Percentiles rank a stretch among this genome's conserved stretches.
Conservation (phyloP, 2,888 invertebrate species). For the Lithophane leautieri region DNA sequence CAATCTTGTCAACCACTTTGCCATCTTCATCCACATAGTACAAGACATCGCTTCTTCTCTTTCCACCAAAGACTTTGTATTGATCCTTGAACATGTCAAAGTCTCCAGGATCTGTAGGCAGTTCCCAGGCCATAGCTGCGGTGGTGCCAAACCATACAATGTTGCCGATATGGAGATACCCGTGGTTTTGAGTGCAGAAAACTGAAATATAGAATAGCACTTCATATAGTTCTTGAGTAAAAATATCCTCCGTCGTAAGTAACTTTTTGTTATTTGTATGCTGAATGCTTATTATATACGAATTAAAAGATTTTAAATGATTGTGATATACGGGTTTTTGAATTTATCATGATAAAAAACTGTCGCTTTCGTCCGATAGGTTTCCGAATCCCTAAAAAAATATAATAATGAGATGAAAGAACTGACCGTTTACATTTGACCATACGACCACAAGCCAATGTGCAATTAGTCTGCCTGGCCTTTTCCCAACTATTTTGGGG, state of each 20-base stretch:
- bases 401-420: neutral
- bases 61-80: constrained; percentile 67
- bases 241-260: neutral
- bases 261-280: neutral
- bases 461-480: too few species aligned
- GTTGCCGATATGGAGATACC: constrained; percentile 90
- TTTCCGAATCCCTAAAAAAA: neutral
- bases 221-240: neutral
- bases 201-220: constrained; percentile 79
- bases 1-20: constrained; percentile 78
- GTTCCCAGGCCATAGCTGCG: constrained; percentile 94
- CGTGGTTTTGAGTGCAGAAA: constrained; percentile 91
- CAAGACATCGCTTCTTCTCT: constrained; percentile 77
- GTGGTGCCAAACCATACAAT: constrained; percentile 93
- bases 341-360: neutral
- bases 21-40: constrained; percentile 82
- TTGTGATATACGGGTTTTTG: neutral
- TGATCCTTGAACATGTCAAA: constrained; percentile 76
- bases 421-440: neutral
- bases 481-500: too few species aligned
- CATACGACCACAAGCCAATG: neutral
- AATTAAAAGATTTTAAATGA: neutral
- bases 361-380: neutral
- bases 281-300: neutral
- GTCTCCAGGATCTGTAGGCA: constrained; percentile 91